phyloP scores from a whole-genome alignment of 2,888 invertebrate species.

The Lumbricus terrestris region DNA sequence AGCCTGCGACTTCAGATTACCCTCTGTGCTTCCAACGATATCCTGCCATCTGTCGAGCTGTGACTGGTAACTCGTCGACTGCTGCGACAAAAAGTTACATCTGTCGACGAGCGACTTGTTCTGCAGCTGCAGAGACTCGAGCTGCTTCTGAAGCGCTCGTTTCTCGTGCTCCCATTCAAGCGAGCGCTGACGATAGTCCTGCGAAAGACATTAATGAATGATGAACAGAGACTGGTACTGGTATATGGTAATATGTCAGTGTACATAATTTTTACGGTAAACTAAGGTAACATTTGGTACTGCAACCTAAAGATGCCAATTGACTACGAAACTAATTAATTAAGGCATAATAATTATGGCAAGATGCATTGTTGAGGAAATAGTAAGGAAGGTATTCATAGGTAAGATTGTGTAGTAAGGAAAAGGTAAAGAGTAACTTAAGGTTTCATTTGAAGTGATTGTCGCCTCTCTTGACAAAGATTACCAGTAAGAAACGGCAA shows the following conservation, averaged over 20 bases:
- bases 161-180: slow-evolving; percentile 48
- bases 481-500: too few species aligned
- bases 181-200: slow-evolving; percentile 46
- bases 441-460: too few species aligned
- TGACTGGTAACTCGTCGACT: slow-evolving; percentile 27
- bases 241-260: not conserved
- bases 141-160: slow-evolving; percentile 43
- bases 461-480: too few species aligned
- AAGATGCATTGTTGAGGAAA: not conserved
- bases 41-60: slow-evolving; percentile 48
- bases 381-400: not conserved
- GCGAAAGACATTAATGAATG: not conserved
- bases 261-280: not conserved
- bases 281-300: not conserved
- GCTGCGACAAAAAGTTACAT: slow-evolving; percentile 35
- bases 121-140: slow-evolving; percentile 48
- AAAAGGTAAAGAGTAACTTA: too few species aligned
- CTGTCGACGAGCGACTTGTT: slow-evolving; percentile 48
- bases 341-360: not conserved
- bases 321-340: not conserved
- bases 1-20: slow-evolving; percentile 47
- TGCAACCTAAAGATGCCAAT: not conserved
- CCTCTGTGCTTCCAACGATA: slow-evolving; percentile 48
- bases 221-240: not conserved
- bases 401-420: not conserved